Conservation (phyloP, 2,797 vertebrate genomes). For the Cryptoprocta ferox region DNA sequence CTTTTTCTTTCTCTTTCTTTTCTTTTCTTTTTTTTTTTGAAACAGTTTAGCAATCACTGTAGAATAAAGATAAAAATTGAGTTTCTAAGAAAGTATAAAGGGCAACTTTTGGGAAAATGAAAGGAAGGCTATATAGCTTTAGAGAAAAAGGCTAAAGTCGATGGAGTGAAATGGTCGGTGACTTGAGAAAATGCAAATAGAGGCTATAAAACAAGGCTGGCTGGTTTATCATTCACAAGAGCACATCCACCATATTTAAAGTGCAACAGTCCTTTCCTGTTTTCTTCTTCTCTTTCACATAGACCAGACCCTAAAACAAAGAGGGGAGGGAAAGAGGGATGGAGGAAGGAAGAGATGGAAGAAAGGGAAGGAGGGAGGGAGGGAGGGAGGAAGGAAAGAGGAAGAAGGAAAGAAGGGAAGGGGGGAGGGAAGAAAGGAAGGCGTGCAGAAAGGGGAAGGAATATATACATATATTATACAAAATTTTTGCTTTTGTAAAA, state of each 20-base stretch:
- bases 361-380: no score
- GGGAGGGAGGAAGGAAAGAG: no score
- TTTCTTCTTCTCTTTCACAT: background rate
- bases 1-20: background rate
- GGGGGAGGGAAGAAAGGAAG: background rate
- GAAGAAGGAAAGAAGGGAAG: no score
- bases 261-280: accelerated
- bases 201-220: background rate
- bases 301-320: no score
- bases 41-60: slow-evolving; percentile 38
- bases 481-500: no score
- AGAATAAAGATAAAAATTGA: slow-evolving; percentile 58
- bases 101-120: slow-evolving; percentile 2
- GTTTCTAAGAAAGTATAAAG: slow-evolving; percentile 50
- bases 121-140: slow-evolving; percentile 38
- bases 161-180: slow-evolving; percentile 30
- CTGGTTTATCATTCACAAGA: background rate
- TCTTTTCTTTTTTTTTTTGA: background rate
- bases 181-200: slow-evolving; percentile 2
- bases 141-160: background rate
- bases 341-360: no score
- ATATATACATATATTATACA: background rate
- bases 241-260: background rate
- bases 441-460: background rate
- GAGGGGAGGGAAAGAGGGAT: no score